Evolutionary conservation across 2,797 vertebrate genomes (phyloP), one percentile per base, ranked within the genome.

Genomic region (Staurois parvus): DNA sequence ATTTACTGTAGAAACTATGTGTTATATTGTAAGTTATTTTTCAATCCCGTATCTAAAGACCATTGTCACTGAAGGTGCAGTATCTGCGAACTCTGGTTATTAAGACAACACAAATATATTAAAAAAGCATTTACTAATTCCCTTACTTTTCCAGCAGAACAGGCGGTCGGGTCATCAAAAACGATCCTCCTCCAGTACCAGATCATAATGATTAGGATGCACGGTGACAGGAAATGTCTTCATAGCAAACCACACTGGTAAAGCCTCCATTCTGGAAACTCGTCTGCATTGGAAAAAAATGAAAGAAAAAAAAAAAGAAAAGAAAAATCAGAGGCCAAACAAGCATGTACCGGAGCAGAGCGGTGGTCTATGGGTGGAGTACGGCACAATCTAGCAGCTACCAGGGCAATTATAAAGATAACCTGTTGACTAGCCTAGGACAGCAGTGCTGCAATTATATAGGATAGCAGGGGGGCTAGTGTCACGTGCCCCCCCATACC

Each of bases 241-340:
- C 98, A 99, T 99, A 88, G 97, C 97, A 88, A 99, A 99, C 98
- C 98, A 99, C 52, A 99, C 98, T 96, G 9, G 98, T 99, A 90
- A 99, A 99, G 78, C 98, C 98, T 64, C 98, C 98, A 0, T 99
- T 99, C 86, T 99, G 98, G 88, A 99, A 98, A 89, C 99, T 99
- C 79, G 95, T 91, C 98, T 99, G 12, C 17, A 88, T 40, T 67
- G 77, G 70, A 11, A 11, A 85, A 48, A 66, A 0, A n/a, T n/a
- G n/a, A 84, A 75, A 28, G n/a, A 21, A 40, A 1, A 37, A 29
- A 83, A 9, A 56, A 24, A 45, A n/a, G n/a, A 12, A 6, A n/a
- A 10, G 26, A 9, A 64, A 4, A 13, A 6, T 56, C 19, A 21
- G 52, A 59, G 21, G 21, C 19, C 17, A 45, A 24, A 24, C 21